Evolutionary conservation across 2,888 invertebrate genomes (phyloP).

Genomic region (Dryadula phaetusa): DNA sequence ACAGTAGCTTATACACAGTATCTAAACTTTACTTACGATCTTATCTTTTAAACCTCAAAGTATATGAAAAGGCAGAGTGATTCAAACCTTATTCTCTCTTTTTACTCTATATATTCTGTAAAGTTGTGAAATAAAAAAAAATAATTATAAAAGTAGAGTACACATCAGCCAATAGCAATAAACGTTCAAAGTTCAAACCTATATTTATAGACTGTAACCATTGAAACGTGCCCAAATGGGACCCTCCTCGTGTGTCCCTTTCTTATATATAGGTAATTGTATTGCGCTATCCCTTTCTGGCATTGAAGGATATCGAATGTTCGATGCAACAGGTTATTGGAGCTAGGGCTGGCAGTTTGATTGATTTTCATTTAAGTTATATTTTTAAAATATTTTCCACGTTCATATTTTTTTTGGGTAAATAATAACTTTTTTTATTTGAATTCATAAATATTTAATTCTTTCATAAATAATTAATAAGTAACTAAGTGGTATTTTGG

Average conservation of each 20-base stretch:
- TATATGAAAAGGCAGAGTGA: too few relatives aligned
- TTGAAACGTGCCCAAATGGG: slow-evolving; percentile 76
- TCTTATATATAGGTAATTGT: slow-evolving; percentile 46
- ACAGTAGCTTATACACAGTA: too few relatives aligned
- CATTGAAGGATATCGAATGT: slow-evolving; percentile 84
- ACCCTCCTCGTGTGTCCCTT: slow-evolving; percentile 64
- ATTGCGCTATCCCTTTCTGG: slow-evolving; percentile 59
- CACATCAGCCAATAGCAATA: slow-evolving; percentile 50
- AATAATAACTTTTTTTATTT: too few relatives aligned
- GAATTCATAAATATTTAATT: too few relatives aligned
- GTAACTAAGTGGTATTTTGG: too few relatives aligned
- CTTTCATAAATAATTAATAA: too few relatives aligned
- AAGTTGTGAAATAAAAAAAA: background rate
- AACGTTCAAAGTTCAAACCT: slow-evolving; percentile 66
- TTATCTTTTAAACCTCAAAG: too few relatives aligned
- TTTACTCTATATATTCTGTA: background rate
- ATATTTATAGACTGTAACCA: slow-evolving; percentile 81
- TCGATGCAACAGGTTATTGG: slow-evolving; percentile 81
- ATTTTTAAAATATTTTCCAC: background rate
- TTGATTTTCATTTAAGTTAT: slow-evolving; percentile 56
- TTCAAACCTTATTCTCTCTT: background rate
- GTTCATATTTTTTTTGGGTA: background rate
- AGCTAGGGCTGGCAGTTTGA: slow-evolving; percentile 73
- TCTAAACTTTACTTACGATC: too few relatives aligned
- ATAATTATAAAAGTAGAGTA: slow-evolving; percentile 60